Conservation (phyloP, 2,888 invertebrate genomes). For the Drosophila niveifrons region DNA sequence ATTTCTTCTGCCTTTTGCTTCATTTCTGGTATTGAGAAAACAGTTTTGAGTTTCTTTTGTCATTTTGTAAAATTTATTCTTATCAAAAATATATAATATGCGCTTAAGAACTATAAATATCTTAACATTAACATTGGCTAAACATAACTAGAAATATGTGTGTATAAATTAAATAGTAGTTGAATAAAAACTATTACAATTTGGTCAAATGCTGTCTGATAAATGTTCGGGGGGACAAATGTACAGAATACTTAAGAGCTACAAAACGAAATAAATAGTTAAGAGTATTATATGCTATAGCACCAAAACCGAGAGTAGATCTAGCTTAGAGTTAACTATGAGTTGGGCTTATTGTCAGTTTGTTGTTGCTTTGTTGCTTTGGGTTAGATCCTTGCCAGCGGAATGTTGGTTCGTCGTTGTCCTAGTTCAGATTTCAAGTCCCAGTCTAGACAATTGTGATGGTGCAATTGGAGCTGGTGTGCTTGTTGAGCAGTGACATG, state of each 20-base stretch:
- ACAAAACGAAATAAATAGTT: constrained; percentile 60
- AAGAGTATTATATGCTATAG: constrained; percentile 46
- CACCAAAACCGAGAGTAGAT: constrained; percentile 67
- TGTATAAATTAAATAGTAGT: constrained; percentile 42
- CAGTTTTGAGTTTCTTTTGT: constrained; percentile 25
- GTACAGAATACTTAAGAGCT: constrained; percentile 59
- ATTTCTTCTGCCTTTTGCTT: not conserved
- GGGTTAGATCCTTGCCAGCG: constrained; percentile 72
- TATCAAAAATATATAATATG: constrained; percentile 28
- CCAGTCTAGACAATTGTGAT: constrained; percentile 80
- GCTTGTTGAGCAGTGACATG: constrained; percentile 85
- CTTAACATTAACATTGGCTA: constrained; percentile 61
- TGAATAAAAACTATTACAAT: constrained; percentile 47
- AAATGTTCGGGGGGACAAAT: constrained; percentile 47
- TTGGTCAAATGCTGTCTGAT: constrained; percentile 73
- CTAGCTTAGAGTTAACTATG: constrained; percentile 44
- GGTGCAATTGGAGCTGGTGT: constrained; percentile 83
- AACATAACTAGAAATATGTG: constrained; percentile 36
- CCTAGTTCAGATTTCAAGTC: not conserved
- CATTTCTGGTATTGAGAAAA: constrained; percentile 1
- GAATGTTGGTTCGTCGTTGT: constrained; percentile 54
- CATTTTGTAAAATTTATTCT: constrained; percentile 39
- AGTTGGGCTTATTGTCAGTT: constrained; percentile 40
- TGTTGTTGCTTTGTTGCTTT: constrained; percentile 8
- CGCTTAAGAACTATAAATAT: constrained; percentile 42